phyloP scores from a whole-genome alignment of 1,140 invertebrate genomes.

The Ceratoteleas bidentatus region DNA sequence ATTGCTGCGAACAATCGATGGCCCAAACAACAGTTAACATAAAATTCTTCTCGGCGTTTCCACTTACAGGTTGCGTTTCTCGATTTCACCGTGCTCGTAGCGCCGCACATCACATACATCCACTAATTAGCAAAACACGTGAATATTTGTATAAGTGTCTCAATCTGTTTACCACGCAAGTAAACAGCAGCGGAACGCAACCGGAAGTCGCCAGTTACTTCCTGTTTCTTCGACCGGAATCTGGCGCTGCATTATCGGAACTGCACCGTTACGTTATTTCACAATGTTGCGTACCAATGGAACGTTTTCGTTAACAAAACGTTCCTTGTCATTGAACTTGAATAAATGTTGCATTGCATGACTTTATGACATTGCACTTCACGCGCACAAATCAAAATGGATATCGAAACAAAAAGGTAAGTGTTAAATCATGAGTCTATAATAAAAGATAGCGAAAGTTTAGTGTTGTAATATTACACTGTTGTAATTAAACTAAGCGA shows the following conservation, averaged over 20 bases:
- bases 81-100: conserved; percentile 28
- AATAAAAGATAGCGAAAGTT: too few relatives aligned
- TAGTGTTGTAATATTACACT: too few relatives aligned
- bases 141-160: conserved; percentile 35
- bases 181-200: conserved; percentile 31
- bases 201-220: conserved; percentile 26
- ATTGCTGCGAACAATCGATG: too few relatives aligned
- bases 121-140: conserved; percentile 35
- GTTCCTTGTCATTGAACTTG: background rate
- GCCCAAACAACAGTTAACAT: too few relatives aligned
- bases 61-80: conserved; percentile 25
- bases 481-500: too few relatives aligned
- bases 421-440: too few relatives aligned
- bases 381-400: too few relatives aligned
- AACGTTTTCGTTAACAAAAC: conserved; percentile 16
- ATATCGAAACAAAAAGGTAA: too few relatives aligned
- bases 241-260: too few relatives aligned
- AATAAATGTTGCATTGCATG: too few relatives aligned
- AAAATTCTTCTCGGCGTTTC: conserved; percentile 31
- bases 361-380: too few relatives aligned
- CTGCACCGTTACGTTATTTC: background rate
- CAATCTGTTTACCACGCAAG: conserved; percentile 24
- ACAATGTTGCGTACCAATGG: conserved; percentile 11
- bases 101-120: conserved; percentile 14
- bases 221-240: too few relatives aligned